phyloP scores from a whole-genome alignment of 2,888 invertebrate genomes.

The Odontothrips loti region DNA sequence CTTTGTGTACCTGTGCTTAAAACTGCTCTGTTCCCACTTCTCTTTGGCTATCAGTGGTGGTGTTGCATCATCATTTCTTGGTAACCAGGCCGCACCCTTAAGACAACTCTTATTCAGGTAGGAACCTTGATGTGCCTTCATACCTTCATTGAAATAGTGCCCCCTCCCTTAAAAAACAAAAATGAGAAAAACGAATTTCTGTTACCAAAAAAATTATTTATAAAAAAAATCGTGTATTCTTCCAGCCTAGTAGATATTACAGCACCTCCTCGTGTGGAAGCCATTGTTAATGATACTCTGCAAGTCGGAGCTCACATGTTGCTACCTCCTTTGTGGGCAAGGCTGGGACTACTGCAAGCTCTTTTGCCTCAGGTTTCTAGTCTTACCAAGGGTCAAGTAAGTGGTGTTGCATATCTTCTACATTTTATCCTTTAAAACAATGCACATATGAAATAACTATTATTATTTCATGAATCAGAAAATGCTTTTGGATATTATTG shows the following conservation, averaged over 20 bases:
- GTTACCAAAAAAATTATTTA: constrained; percentile 23
- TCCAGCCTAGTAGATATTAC: constrained; percentile 48
- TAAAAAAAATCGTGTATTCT: background rate
- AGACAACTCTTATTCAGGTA: constrained; percentile 55
- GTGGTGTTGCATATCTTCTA: background rate
- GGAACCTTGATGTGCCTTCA: constrained; percentile 32
- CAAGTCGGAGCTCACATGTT: constrained; percentile 57
- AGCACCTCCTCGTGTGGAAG: constrained; percentile 52
- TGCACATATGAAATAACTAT: background rate
- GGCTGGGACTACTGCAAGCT: constrained; percentile 55
- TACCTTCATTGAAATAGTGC: too few relatives aligned
- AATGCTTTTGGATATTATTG: constrained; percentile 56
- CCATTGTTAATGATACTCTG: constrained; percentile 55
- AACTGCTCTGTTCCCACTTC: constrained; percentile 56
- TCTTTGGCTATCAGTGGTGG: constrained; percentile 55
- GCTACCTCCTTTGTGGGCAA: constrained; percentile 55
- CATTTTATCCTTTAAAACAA: background rate
- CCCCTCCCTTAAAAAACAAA: too few relatives aligned
- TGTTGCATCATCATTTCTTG: constrained; percentile 49
- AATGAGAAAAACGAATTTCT: too few relatives aligned
- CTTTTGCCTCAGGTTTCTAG: constrained; percentile 53
- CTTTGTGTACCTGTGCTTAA: constrained; percentile 55
- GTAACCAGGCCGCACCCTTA: constrained; percentile 53
- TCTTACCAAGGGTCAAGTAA: constrained; percentile 55
- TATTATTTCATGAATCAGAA: constrained; percentile 43